These are phyloP conservation scores for Hippopotamyrus pictus DNA, from an alignment of 2,797 vertebrate genomes.

Conservation along the genomic window DNA sequence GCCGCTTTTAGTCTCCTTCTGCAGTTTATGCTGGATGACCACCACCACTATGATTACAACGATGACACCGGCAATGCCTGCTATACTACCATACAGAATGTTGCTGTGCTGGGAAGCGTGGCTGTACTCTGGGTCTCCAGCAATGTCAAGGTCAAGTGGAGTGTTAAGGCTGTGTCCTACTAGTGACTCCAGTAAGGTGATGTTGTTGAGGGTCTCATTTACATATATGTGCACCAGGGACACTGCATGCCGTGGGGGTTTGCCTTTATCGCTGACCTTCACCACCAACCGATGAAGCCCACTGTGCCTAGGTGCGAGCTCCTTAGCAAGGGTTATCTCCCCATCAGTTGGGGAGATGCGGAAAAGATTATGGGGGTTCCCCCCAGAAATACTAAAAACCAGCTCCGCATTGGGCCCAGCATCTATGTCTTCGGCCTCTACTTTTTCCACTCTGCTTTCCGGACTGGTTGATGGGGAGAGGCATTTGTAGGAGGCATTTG, in stretches of 20 bases:
- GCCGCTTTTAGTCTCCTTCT: constrained; percentile 92
- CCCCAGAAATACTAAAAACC: constrained; percentile 83
- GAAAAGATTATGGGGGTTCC: constrained; percentile 94
- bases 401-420: constrained; percentile 88
- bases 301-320: constrained; percentile 85
- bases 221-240: constrained; percentile 94
- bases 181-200: constrained; percentile 85
- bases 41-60: constrained; percentile 86
- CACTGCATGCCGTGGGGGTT: constrained; percentile 82
- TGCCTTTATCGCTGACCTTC: constrained; percentile 88
- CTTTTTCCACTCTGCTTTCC: constrained; percentile 85
- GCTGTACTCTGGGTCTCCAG: constrained; percentile 87
- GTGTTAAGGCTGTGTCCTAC: constrained; percentile 95
- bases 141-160: constrained; percentile 90
- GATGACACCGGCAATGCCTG: constrained; percentile 86
- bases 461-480: constrained; percentile 83
- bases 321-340: constrained; percentile 91
- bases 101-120: constrained; percentile 89
- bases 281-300: constrained; percentile 94
- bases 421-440: constrained; percentile 93
- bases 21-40: constrained; percentile 86
- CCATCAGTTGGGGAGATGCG: constrained; percentile 85
- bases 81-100: constrained; percentile 93
- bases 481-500: constrained; percentile 85
- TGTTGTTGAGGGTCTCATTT: constrained; percentile 91